phyloP scores from a whole-genome alignment of 2,113 vertebrate genomes.

The Rhinolophus ferrumequinum region DNA sequence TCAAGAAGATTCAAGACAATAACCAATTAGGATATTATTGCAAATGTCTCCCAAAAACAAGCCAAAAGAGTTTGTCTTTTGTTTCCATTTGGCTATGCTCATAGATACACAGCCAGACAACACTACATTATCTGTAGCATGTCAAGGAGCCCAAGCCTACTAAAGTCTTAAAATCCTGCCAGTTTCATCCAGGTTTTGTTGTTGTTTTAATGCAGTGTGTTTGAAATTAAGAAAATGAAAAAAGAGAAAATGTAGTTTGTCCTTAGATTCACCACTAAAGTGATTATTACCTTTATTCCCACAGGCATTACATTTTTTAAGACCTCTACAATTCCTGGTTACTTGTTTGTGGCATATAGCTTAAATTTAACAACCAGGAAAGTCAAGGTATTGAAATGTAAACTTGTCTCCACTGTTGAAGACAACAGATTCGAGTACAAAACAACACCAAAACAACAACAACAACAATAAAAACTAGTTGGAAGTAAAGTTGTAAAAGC shows the following conservation, averaged over 20 bases:
- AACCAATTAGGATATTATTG: not conserved
- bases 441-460: not conserved
- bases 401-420: not conserved
- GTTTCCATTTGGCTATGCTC: not conserved
- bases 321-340: not conserved
- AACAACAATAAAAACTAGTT: not conserved
- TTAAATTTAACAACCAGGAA: not conserved
- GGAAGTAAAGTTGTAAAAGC: not conserved
- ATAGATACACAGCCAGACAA: not conserved
- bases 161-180: not conserved
- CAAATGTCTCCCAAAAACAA: constrained; percentile 7
- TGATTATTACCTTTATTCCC: not conserved
- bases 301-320: not conserved
- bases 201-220: not conserved
- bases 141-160: not conserved
- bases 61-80: not conserved
- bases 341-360: too few relatives aligned
- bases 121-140: not conserved
- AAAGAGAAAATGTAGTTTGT: not conserved
- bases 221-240: not conserved
- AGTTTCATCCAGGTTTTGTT: not conserved
- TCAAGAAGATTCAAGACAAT: not conserved
- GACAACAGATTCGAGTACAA: not conserved
- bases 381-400: not conserved
- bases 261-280: not conserved